Percentiles rank a stretch among this genome's conserved stretches.
Conservation (phyloP, 2,797 vertebrate species). For the Hydrocynus forskahlii region DNA sequence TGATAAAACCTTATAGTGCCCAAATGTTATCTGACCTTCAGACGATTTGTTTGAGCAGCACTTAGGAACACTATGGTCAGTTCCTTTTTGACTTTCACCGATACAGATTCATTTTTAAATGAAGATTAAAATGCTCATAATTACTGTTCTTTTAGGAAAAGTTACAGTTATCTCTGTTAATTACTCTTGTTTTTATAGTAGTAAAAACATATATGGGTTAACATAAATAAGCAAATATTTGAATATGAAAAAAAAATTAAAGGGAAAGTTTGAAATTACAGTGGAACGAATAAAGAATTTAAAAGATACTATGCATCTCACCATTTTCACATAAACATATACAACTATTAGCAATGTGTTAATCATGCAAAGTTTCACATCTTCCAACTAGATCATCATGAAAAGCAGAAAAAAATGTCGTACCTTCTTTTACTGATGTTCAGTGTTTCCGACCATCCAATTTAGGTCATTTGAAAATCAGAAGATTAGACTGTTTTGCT, state of each 20-base stretch:
- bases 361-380: not conserved
- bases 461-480: not conserved
- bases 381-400: not conserved
- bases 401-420: not conserved
- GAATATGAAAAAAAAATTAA: not conserved
- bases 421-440: constrained; percentile 31
- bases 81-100: constrained; percentile 8
- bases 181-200: not conserved
- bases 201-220: not conserved
- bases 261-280: not conserved
- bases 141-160: not conserved
- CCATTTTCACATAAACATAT: not conserved
- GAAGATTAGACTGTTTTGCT: constrained; percentile 9
- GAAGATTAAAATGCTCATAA: not conserved
- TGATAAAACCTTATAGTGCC: constrained; percentile 11
- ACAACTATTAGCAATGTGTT: no score
- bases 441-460: not conserved
- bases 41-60: constrained; percentile 37
- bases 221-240: not conserved
- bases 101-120: constrained; percentile 11
- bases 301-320: not conserved
- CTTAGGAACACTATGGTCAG: constrained; percentile 5
- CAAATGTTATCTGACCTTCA: constrained; percentile 55
- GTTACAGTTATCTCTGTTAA: not conserved
- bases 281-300: not conserved